Evolutionary conservation across 2,113 vertebrate species (phyloP), one percentile per base, ranked within the genome.

Genomic region (Hippoglossus stenolepis): DNA sequence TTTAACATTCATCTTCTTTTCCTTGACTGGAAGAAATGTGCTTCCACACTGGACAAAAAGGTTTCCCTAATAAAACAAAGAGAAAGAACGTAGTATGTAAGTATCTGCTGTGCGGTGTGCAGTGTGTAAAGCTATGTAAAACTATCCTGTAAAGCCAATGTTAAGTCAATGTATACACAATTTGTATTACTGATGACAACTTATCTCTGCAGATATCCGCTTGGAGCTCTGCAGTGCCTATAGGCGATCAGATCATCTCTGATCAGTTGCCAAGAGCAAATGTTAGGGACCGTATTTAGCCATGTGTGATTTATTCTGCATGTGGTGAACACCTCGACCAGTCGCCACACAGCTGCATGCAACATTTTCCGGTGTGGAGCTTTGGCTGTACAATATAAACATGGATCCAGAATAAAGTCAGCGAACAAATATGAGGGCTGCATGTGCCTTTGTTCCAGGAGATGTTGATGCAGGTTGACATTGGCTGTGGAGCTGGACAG

Each of bases 271-370:
- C 81, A 85, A 21, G 14, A 59, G 58, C 68, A 79, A 85, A 86
- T 80, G 58, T 69, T 56, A 69, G 45, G 59, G 64, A 62, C 51
- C 47, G 60, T 64, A 68, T 84, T 79, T 81, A 35, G 17, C 28
- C 21, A 23, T 23, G 2, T 61, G 65, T 68, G 59, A 68, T 82
- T 85, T 85, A 73, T 75, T 80, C 74, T 20, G n/a, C 31, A 31
- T 31, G 31, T 31, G 31, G 31, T 31, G 31, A 31, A 77, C 66
- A 63, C 65, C n/a, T n/a, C 5, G 21, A 78, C 67, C 61, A 70
- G 35, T 74, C 64, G 72, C 67, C 75, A 69, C 70, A 75, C 72
- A 88, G 83, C 82, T 78, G 84, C 60, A 62, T 68, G 76, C 74
- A 80, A 82, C 72, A 61, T 74, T 88, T 85, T 78, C 78, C 70